Evolutionary conservation across 2,888 invertebrate species (phyloP).

Genomic region (Asteroscopus sphinx): DNA sequence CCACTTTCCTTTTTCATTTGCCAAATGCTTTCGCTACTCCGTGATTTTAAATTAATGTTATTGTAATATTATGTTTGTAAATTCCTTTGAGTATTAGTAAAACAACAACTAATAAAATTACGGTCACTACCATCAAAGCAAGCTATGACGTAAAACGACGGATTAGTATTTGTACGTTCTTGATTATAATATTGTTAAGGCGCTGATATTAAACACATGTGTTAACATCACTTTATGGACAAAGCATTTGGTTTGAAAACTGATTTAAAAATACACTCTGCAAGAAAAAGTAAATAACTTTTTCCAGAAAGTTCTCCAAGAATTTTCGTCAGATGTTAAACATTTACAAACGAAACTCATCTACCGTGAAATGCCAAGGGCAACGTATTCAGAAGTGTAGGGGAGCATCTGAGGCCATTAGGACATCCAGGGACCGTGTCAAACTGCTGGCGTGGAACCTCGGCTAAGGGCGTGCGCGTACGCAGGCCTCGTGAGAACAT

Average conservation of each 20-base stretch:
- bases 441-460: conserved; percentile 75
- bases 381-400: conserved; percentile 65
- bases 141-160: conserved; percentile 24
- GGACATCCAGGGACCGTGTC: conserved; percentile 78
- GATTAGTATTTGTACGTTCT: conserved; percentile 13
- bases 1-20: conserved; percentile 84
- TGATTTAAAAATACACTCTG: neutral
- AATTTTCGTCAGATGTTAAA: conserved; percentile 34
- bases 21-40: conserved; percentile 72
- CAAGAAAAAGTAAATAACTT: neutral
- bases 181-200: conserved; percentile 7
- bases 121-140: conserved; percentile 16
- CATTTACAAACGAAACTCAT: conserved; percentile 37
- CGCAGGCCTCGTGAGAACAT: conserved; percentile 58
- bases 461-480: conserved; percentile 57
- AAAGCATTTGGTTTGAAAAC: conserved; percentile 1
- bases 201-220: conserved; percentile 19
- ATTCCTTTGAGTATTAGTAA: conserved; percentile 20
- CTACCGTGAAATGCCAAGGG: conserved; percentile 59
- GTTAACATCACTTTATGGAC: conserved; percentile 3
- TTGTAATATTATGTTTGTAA: conserved; percentile 35
- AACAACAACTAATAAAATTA: conserved; percentile 28
- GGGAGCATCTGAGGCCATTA: conserved; percentile 70
- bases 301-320: conserved; percentile 30
- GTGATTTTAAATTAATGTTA: conserved; percentile 51